A percentile compares a stretch with the other conserved stretches of the same genome.
Conservation (phyloP, 2,888 invertebrate genomes). For the Chymomyza caudatula region DNA sequence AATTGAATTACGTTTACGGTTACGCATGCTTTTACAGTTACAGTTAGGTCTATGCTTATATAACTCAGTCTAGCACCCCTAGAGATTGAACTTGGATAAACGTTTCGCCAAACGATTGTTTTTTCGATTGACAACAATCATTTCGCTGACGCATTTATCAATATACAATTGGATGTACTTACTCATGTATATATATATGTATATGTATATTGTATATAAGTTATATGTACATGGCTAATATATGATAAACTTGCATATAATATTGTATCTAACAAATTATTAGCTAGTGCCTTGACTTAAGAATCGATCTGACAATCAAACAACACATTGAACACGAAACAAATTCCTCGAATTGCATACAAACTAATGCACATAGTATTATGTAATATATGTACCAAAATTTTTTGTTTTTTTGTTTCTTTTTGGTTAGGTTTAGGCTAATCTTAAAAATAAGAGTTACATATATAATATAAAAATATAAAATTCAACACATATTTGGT, state of each 20-base stretch:
- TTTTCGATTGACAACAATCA: constrained; percentile 36
- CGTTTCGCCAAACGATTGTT: constrained; percentile 7
- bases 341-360: constrained; percentile 22
- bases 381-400: too few relatives aligned
- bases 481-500: constrained; percentile 21
- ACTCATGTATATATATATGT: constrained; percentile 17
- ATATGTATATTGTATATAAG: constrained; percentile 2
- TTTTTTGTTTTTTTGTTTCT: not conserved
- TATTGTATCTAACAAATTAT: not conserved
- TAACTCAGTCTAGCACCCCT: constrained; percentile 74
- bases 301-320: constrained; percentile 36
- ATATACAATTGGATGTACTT: constrained; percentile 48
- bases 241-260: not conserved
- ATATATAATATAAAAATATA: constrained; percentile 6
- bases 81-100: constrained; percentile 67
- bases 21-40: constrained; percentile 32
- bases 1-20: constrained; percentile 63
- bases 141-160: constrained; percentile 52
- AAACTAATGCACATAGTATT: not conserved
- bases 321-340: constrained; percentile 35
- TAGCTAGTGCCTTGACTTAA: constrained; percentile 36
- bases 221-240: not conserved
- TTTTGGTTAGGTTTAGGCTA: not conserved
- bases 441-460: constrained; percentile 5
- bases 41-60: constrained; percentile 42